Conservation (phyloP, 2,888 invertebrate genomes). For the Napeogenes inachia region DNA sequence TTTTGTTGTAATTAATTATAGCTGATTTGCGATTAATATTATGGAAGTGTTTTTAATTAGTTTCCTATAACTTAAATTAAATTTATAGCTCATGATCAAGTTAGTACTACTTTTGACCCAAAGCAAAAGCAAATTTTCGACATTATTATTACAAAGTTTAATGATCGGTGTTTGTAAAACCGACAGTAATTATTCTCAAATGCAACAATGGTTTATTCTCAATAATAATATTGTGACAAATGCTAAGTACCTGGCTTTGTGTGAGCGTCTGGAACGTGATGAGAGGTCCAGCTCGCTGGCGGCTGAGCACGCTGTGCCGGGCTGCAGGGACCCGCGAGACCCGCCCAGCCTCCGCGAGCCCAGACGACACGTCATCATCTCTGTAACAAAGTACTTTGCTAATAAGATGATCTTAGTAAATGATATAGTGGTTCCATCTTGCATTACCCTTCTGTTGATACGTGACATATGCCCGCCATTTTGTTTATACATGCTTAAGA, state of each 20-base stretch:
- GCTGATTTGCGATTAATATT: background rate
- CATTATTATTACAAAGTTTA: too few species aligned
- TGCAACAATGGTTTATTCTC: background rate
- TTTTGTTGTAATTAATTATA: constrained; percentile 2
- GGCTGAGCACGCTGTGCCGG: constrained; percentile 79
- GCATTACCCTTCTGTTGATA: too few species aligned
- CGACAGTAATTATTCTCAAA: too few species aligned
- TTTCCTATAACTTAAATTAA: too few species aligned
- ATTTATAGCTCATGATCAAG: too few species aligned
- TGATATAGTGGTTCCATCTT: too few species aligned
- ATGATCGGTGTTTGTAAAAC: too few species aligned
- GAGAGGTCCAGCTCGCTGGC: constrained; percentile 88
- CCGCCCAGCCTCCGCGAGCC: constrained; percentile 81
- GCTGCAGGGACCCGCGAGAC: constrained; percentile 75
- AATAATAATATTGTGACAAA: background rate
- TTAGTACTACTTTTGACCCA: too few species aligned
- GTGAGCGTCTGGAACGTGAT: constrained; percentile 81
- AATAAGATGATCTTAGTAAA: constrained; percentile 1
- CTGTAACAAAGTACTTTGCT: constrained; percentile 54
- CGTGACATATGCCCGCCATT: too few species aligned
- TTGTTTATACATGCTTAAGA: too few species aligned
- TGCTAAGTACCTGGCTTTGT: constrained; percentile 65
- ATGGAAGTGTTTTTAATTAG: background rate
- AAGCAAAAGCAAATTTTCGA: too few species aligned
- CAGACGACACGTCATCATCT: constrained; percentile 89